These are phyloP conservation scores for Orius insidiosus DNA, from an alignment of 1,140 invertebrate genomes.

Conservation along the genomic window DNA sequence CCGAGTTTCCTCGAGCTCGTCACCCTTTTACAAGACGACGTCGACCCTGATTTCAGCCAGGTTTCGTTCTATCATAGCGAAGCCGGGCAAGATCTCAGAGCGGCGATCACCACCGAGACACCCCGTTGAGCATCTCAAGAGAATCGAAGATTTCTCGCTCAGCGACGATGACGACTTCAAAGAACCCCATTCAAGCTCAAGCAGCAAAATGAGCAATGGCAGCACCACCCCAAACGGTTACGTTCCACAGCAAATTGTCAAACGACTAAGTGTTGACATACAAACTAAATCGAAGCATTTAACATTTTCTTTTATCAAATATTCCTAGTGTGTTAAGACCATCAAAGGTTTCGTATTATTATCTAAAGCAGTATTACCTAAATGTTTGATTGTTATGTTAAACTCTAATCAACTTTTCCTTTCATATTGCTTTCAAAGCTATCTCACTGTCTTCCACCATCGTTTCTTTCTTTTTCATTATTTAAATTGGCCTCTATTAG, in stretches of 20 bases:
- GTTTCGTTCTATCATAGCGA: conserved; percentile 65
- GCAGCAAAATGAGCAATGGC: conserved; percentile 29
- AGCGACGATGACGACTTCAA: conserved; percentile 20
- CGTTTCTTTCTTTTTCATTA: too few species aligned
- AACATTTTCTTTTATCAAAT: too few species aligned
- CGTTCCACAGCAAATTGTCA: conserved; percentile 17
- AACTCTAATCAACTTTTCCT: too few species aligned
- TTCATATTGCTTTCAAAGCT: too few species aligned
- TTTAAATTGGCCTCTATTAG: too few species aligned
- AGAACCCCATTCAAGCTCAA: conserved; percentile 24
- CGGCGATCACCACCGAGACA: conserved; percentile 20
- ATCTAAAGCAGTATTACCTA: too few species aligned
- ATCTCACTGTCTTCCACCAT: too few species aligned
- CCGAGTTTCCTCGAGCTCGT: conserved; percentile 74
- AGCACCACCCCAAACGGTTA: conserved; percentile 28
- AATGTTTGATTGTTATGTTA: too few species aligned
- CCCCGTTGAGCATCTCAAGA: conserved; percentile 19
- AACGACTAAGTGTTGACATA: conserved; percentile 20
- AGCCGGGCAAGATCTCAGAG: conserved; percentile 37
- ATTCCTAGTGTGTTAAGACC: too few species aligned
- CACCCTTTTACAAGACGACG: conserved; percentile 38
- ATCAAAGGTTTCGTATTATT: too few species aligned
- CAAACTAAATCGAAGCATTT: too few species aligned
- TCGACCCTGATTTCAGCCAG: conserved; percentile 37
- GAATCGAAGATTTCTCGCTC: conserved; percentile 23